Percentiles rank a stretch among this genome's conserved stretches.
Evolutionary conservation across 2,888 invertebrate species (phyloP).

Genomic region (Amiota mariae): DNA sequence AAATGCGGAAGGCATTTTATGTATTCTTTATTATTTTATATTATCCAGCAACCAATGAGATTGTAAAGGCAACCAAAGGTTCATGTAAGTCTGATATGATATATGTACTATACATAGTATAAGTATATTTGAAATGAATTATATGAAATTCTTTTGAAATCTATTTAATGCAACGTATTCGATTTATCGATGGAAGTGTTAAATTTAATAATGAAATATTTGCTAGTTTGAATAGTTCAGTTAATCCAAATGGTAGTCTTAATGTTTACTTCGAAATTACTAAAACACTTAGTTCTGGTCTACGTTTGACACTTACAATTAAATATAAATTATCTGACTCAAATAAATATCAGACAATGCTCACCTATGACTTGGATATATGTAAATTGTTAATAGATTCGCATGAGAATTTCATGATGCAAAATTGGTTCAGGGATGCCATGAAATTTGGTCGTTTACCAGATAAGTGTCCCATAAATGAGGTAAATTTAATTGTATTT

Average conservation of each 20-base stretch:
- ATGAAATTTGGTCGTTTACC: neutral
- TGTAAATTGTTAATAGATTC: neutral
- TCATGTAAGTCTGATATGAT: no score
- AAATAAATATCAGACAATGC: neutral
- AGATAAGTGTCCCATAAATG: neutral
- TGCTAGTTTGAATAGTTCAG: neutral
- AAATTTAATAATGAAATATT: neutral
- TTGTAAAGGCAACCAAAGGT: no score
- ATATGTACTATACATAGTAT: no score
- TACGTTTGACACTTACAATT: neutral
- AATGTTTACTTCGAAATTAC: neutral
- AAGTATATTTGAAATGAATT: no score
- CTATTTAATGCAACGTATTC: neutral
- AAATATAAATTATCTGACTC: neutral
- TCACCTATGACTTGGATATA: neutral
- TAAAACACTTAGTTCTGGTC: neutral
- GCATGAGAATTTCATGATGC: neutral
- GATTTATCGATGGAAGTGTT: neutral
- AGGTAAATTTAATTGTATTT: neutral
- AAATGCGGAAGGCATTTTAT: no score
- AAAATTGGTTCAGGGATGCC: neutral
- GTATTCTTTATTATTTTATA: no score
- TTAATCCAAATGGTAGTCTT: neutral
- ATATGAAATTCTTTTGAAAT: no score
- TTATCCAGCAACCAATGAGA: no score